Percentiles rank a stretch among this genome's conserved stretches.
phyloP scores from a whole-genome alignment of 2,797 vertebrate genomes.

The Anolis apletophallus region DNA sequence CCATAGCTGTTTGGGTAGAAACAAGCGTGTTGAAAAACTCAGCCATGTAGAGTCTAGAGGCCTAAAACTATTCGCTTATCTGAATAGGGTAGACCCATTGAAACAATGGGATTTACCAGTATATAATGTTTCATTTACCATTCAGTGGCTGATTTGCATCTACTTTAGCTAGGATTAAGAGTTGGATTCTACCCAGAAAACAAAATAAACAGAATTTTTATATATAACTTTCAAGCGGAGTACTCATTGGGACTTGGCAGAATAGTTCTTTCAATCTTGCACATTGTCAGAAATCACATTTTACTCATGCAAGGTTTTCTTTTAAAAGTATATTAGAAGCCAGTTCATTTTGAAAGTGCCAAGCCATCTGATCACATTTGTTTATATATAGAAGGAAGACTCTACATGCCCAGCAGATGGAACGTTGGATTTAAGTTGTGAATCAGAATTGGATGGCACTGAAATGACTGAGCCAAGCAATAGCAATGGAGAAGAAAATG shows the following conservation, averaged over 20 bases:
- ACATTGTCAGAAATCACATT: conserved; percentile 52
- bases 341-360: conserved; percentile 51
- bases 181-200: conserved; percentile 21
- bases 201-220: conserved; percentile 50
- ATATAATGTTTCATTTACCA: too few relatives aligned
- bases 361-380: conserved; percentile 41
- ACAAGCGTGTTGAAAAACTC: not conserved
- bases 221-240: conserved; percentile 8
- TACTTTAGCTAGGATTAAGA: too few relatives aligned
- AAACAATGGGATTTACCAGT: too few relatives aligned
- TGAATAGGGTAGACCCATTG: too few relatives aligned
- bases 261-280: conserved; percentile 38
- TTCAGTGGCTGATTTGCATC: too few relatives aligned
- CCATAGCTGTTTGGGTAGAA: not conserved
- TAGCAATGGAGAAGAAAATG: conserved; percentile 82
- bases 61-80: too few relatives aligned
- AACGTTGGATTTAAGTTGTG: conserved; percentile 84
- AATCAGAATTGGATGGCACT: conserved; percentile 83
- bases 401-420: conserved; percentile 79
- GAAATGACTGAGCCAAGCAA: conserved; percentile 84
- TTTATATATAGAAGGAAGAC: conserved; percentile 81
- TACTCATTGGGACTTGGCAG: conserved; percentile 28
- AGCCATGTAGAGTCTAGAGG: not conserved
- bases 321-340: conserved; percentile 33
- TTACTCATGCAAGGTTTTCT: conserved; percentile 24